Evolutionary conservation across 2,113 vertebrate genomes (phyloP).

Genomic region (Mirza zaza): DNA sequence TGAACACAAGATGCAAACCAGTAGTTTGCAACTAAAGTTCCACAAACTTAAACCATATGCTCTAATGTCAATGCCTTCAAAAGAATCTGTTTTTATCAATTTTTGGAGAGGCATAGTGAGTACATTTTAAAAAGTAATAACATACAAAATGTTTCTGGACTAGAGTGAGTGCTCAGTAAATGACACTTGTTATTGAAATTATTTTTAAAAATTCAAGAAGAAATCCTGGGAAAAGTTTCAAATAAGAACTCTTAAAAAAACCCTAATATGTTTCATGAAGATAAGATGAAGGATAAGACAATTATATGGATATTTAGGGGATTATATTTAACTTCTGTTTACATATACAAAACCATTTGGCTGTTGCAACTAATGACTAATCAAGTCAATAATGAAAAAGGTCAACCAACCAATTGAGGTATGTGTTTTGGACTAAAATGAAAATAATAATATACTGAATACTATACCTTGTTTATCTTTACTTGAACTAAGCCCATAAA

Average conservation of each 20-base stretch:
- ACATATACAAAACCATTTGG: neutral
- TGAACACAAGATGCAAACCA: neutral
- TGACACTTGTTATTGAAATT: neutral
- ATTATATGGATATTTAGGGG: neutral
- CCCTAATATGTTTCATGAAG: neutral
- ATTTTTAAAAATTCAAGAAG: conserved; percentile 29
- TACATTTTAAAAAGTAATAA: neutral
- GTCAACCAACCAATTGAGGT: neutral
- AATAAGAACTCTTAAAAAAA: neutral
- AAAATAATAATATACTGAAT: conserved; percentile 25
- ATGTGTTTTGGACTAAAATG: neutral
- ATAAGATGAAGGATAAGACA: neutral
- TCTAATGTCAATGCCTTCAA: neutral
- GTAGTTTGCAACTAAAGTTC: neutral
- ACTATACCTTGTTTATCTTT: neutral
- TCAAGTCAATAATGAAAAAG: neutral
- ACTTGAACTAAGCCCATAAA: conserved; percentile 24
- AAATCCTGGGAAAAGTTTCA: neutral
- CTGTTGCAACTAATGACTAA: conserved; percentile 33
- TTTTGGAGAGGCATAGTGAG: neutral
- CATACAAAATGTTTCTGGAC: neutral
- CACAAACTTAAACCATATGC: neutral
- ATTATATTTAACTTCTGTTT: neutral
- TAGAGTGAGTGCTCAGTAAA: neutral
- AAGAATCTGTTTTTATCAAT: neutral